These are phyloP conservation scores for Hyles vespertilio DNA, from an alignment of 1,140 invertebrate genomes.

Conservation along the genomic window DNA sequence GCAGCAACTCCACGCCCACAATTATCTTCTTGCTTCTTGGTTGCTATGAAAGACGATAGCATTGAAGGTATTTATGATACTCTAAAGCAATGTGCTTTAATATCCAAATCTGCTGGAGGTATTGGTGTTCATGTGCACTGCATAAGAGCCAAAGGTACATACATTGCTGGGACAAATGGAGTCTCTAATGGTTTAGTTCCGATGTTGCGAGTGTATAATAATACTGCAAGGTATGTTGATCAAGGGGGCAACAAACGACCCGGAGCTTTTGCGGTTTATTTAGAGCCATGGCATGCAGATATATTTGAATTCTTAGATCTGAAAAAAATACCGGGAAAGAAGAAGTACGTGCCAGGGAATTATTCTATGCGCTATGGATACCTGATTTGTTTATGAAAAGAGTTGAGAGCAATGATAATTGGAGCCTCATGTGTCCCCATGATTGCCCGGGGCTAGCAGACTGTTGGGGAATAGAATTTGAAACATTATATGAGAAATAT, in stretches of 20 bases:
- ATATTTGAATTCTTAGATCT: slow-evolving; percentile 97
- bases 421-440: slow-evolving; percentile 98
- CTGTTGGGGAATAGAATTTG: slow-evolving; percentile 97
- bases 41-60: slow-evolving; percentile 97
- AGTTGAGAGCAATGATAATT: slow-evolving; percentile 90
- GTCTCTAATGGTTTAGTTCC: slow-evolving; percentile 98
- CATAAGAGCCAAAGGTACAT: slow-evolving; percentile 93
- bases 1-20: slow-evolving; percentile 95
- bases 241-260: slow-evolving; percentile 99
- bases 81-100: slow-evolving; percentile 95
- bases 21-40: slow-evolving; percentile 96
- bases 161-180: slow-evolving; percentile 96
- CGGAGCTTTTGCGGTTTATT: slow-evolving; percentile 99
- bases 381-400: slow-evolving; percentile 99
- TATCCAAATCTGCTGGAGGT: slow-evolving; percentile 98
- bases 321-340: slow-evolving; percentile 96
- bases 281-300: slow-evolving; percentile 99
- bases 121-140: slow-evolving; percentile 98
- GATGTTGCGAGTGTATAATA: slow-evolving; percentile 97
- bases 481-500: slow-evolving; percentile 92
- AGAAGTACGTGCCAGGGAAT: slow-evolving; percentile 93
- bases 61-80: slow-evolving; percentile 99
- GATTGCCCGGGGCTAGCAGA: slow-evolving; percentile 94
- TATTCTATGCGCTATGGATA: slow-evolving; percentile 99
- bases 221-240: slow-evolving; percentile 97